Base-by-base conservation (phyloP, 2,888 invertebrate genomes). In the Amblyjoppa fuscipennis region DNA sequence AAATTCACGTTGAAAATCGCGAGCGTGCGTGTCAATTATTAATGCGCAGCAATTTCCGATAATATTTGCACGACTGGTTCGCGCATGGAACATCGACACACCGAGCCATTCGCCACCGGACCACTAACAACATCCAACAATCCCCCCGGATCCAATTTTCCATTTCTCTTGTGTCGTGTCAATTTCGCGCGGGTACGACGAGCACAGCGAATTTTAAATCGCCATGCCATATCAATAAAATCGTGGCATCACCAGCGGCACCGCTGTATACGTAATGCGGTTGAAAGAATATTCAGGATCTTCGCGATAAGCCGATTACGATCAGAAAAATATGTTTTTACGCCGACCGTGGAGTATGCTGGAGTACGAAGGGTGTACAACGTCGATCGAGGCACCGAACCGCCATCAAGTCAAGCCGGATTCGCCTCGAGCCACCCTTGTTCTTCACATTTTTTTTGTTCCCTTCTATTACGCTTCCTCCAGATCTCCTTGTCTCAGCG, bases 291-390 rank as follows among this genome's bases (percentile, higher is more conserved):
- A 25, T 41, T 68, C 20, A 11, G 25, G 38, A 41, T 25, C 38
- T 41, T n/a, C 20, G 25, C 38, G 66, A 38, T n/a, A 11, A n/a
- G 41, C 20, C 38, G 66, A 68, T 68, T 25, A 68, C 66, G 41
- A 68, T 68, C 20, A 41, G 41, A n/a, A 41, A 41, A 68, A 68
- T 68, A 68, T 41, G 66, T 41, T 68, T 41, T 68, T 68, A 41
- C 13, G n/a, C 66, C 20, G 41, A 38, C 16, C 6, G 38, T 66
- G 34, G 38, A 38, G 66, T 38, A 66, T n/a, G 6, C n/a, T 66
- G 34, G 38, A 38, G 66, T 38, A 66, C 34, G 6, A n/a, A n/a
- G 9, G 20, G 1, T 4, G 38, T 11, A 41, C 20, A 68, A 68
- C 41, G 41, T 25, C 38, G 38, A 68, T 68, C 41, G 38, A 41